A percentile compares a stretch with the other conserved stretches of the same genome.
Evolutionary conservation across 2,113 vertebrate genomes (phyloP).

Genomic region (Tetrax tetrax): DNA sequence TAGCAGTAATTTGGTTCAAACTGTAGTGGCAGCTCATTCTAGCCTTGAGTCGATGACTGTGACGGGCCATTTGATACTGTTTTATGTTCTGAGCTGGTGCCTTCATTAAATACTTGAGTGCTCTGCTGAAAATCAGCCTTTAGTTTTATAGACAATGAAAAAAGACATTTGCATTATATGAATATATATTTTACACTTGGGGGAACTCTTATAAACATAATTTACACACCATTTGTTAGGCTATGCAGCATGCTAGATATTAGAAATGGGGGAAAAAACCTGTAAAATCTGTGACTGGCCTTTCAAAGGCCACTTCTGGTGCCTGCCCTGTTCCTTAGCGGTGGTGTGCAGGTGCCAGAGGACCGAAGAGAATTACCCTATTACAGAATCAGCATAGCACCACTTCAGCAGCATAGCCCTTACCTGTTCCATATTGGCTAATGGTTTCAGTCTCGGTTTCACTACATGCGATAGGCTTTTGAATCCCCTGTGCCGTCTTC

Average conservation of each 20-base stretch:
- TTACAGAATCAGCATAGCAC: not conserved
- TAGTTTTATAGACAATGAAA: constrained; percentile 32
- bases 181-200: constrained; percentile 43
- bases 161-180: constrained; percentile 39
- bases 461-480: not conserved
- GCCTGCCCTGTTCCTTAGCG: not conserved
- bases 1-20: not conserved
- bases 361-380: not conserved
- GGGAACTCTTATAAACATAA: not conserved
- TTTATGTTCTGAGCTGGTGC: constrained; percentile 33
- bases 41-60: constrained; percentile 2
- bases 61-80: not conserved
- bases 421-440: not conserved
- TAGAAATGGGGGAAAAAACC: not conserved
- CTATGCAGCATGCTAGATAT: not conserved
- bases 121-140: constrained; percentile 29
- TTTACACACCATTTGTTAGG: constrained; percentile 36
- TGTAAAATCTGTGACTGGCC: not conserved
- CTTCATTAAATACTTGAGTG: constrained; percentile 29
- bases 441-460: not conserved
- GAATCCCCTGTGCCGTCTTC: not conserved
- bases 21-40: not conserved
- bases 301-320: not conserved
- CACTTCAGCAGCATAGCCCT: not conserved
- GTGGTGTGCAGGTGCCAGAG: not conserved